These are phyloP conservation scores for Lasioglossum zephyrum DNA, from an alignment of 2,888 invertebrate species.

Conservation along the genomic window DNA sequence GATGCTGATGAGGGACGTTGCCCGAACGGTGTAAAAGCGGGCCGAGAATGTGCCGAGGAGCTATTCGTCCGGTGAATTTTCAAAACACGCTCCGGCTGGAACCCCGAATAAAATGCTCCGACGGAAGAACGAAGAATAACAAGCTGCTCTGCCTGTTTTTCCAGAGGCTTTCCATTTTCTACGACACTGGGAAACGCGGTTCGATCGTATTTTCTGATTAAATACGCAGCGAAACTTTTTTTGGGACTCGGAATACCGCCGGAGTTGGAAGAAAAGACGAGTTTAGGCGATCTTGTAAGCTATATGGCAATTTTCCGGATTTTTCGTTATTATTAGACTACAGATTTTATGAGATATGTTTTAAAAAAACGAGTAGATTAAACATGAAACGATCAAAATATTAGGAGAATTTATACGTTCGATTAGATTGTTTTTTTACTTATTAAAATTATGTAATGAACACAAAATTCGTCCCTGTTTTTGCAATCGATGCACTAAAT, in stretches of 20 bases:
- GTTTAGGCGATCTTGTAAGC: too few relatives aligned
- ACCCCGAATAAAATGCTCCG: background rate
- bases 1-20: conserved; percentile 60
- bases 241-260: too few relatives aligned
- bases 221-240: background rate
- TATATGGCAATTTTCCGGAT: too few relatives aligned
- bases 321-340: too few relatives aligned
- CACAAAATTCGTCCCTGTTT: too few relatives aligned
- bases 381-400: too few relatives aligned
- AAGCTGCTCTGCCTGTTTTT: conserved; percentile 27
- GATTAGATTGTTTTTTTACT: too few relatives aligned
- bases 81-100: conserved; percentile 49
- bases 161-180: conserved; percentile 38
- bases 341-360: too few relatives aligned
- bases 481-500: too few relatives aligned
- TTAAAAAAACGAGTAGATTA: too few relatives aligned
- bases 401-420: too few relatives aligned
- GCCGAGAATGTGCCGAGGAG: conserved; percentile 58
- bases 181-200: background rate
- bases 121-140: conserved; percentile 44
- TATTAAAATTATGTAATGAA: too few relatives aligned
- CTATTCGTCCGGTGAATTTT: conserved; percentile 60
- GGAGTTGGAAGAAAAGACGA: background rate
- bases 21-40: conserved; percentile 38
- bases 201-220: conserved; percentile 16